Evolutionary conservation across 2,888 invertebrate genomes (phyloP).

Genomic region (Podabrus alpinus): DNA sequence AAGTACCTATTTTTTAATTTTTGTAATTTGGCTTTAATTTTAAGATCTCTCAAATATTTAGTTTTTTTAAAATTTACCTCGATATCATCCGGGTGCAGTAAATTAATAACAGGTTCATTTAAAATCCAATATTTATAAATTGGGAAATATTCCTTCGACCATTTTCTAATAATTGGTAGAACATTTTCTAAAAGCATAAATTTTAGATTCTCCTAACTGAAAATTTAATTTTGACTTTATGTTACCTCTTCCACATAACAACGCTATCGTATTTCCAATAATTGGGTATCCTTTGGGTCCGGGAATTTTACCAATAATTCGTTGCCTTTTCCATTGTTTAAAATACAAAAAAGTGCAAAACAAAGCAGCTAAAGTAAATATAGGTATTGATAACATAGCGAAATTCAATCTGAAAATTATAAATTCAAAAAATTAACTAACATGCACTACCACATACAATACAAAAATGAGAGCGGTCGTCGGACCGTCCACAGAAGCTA

Average conservation of each 20-base stretch:
- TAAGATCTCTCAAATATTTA: no score
- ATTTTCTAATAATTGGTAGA: not conserved
- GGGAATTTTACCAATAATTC: not conserved
- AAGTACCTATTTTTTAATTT: no score
- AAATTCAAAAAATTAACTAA: no score
- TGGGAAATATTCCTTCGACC: not conserved
- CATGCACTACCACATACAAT: no score
- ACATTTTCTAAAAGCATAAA: not conserved
- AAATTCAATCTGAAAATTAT: not conserved
- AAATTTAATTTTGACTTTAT: no score
- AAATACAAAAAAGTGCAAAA: not conserved
- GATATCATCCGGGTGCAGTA: not conserved
- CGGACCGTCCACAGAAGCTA: no score
- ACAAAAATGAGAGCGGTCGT: no score
- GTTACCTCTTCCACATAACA: not conserved
- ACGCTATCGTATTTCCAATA: not conserved
- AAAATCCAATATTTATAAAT: not conserved
- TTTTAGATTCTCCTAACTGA: not conserved
- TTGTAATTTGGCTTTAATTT: no score
- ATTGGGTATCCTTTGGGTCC: not conserved
- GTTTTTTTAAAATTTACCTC: not conserved
- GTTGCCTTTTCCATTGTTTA: not conserved
- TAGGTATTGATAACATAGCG: not conserved
- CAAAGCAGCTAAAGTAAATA: not conserved
- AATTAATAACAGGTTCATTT: not conserved